These are phyloP conservation scores for Muscina levida DNA, from an alignment of 2,888 invertebrate genomes.

Conservation along the genomic window DNA sequence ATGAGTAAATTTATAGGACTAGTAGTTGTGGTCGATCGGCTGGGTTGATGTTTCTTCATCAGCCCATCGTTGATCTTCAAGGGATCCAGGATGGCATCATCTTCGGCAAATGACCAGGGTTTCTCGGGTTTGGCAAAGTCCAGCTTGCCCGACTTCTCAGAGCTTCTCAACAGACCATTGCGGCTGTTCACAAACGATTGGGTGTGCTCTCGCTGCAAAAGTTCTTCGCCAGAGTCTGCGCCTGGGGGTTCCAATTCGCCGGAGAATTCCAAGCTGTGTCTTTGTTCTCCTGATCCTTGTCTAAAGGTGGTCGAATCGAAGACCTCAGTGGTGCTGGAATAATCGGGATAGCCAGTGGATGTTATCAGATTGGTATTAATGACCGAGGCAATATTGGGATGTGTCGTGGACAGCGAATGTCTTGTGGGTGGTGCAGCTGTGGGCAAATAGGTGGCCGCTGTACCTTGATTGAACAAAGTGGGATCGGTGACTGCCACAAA, in stretches of 20 bases:
- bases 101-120: conserved; percentile 81
- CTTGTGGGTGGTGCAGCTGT: conserved; percentile 74
- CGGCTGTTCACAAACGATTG: conserved; percentile 85
- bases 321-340: conserved; percentile 74
- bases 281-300: conserved; percentile 72
- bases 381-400: conserved; percentile 84
- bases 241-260: conserved; percentile 79
- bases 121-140: conserved; percentile 75
- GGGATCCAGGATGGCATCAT: conserved; percentile 86
- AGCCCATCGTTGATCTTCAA: conserved; percentile 86
- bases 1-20: conserved; percentile 71
- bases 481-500: conserved; percentile 71
- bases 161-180: conserved; percentile 72
- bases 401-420: conserved; percentile 80
- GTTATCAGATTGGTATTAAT: conserved; percentile 74
- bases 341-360: conserved; percentile 71
- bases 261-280: conserved; percentile 71
- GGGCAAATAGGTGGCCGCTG: conserved; percentile 76
- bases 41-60: conserved; percentile 77
- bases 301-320: conserved; percentile 80
- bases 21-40: conserved; percentile 74
- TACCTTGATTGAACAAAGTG: conserved; percentile 72
- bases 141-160: conserved; percentile 66
- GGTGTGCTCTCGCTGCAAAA: conserved; percentile 85
- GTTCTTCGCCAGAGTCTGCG: conserved; percentile 82